These are phyloP conservation scores for Drosophila meridionalis DNA, from an alignment of 2,888 invertebrate genomes.

Conservation along the genomic window DNA sequence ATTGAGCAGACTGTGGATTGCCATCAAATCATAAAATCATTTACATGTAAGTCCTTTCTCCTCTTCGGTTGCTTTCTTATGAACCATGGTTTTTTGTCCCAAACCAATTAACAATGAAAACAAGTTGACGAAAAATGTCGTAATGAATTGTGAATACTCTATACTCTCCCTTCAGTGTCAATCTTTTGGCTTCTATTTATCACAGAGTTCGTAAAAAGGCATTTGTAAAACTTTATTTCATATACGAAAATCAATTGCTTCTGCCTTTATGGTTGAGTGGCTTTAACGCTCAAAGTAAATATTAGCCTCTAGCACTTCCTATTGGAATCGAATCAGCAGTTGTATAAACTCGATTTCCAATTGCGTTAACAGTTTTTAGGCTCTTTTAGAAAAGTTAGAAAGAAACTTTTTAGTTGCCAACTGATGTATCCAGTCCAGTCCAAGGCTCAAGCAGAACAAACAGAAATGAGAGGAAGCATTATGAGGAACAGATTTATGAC, in stretches of 20 bases:
- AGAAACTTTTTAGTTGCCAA: conserved; percentile 54
- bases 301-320: neutral
- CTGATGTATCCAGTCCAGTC: conserved; percentile 23
- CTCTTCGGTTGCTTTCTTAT: conserved; percentile 1
- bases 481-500: conserved; percentile 38
- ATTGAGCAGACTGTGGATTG: neutral
- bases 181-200: neutral
- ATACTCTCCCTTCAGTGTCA: too few relatives aligned
- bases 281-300: neutral
- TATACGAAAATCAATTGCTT: neutral
- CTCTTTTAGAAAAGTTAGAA: neutral
- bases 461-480: conserved; percentile 3
- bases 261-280: neutral
- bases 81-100: conserved; percentile 8
- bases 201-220: neutral
- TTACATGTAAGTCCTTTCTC: conserved; percentile 49
- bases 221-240: neutral
- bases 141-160: conserved; percentile 13
- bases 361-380: neutral
- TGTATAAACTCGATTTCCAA: neutral
- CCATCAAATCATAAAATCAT: conserved; percentile 49
- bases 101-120: conserved; percentile 67
- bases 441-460: neutral
- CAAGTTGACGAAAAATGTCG: conserved; percentile 8
- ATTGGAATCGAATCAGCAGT: neutral